These are phyloP conservation scores for Caenorhabditis afra DNA, from an alignment of 2,888 invertebrate species.

Conservation along the genomic window DNA sequence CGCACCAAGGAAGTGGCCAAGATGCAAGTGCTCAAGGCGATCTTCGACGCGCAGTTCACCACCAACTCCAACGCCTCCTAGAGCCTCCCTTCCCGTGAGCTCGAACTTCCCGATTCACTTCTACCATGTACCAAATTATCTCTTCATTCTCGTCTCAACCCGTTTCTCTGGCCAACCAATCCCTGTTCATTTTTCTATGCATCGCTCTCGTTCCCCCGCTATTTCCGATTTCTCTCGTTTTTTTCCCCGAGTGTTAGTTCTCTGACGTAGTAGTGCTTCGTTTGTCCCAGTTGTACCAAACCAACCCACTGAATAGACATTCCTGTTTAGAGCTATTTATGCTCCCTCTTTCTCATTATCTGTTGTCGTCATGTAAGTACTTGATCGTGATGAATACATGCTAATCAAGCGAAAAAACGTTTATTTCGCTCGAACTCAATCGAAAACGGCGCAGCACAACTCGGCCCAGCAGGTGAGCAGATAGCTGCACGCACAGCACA, in stretches of 20 bases:
- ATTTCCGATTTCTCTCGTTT: background rate
- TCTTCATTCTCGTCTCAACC: constrained; percentile 17
- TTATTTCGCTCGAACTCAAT: constrained; percentile 10
- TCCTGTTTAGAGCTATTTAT: constrained; percentile 39
- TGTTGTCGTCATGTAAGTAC: constrained; percentile 20
- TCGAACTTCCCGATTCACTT: constrained; percentile 49
- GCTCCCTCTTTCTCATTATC: constrained; percentile 13
- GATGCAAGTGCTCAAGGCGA: constrained; percentile 54
- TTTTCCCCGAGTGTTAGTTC: constrained; percentile 40
- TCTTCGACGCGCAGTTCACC: constrained; percentile 57
- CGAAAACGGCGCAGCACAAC: constrained; percentile 33
- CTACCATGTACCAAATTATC: constrained; percentile 30
- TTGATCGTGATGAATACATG: constrained; percentile 30
- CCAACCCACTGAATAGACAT: constrained; percentile 38
- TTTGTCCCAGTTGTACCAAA: constrained; percentile 21
- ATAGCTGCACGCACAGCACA: constrained; percentile 47
- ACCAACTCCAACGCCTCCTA: too few relatives aligned
- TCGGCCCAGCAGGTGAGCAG: constrained; percentile 49
- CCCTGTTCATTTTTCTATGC: constrained; percentile 24
- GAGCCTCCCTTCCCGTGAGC: constrained; percentile 16
- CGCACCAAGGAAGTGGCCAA: constrained; percentile 60
- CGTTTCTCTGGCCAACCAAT: constrained; percentile 22
- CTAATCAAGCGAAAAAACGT: background rate
- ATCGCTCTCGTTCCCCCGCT: constrained; percentile 9
- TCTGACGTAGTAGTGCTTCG: constrained; percentile 36